Conservation (phyloP, 1,140 invertebrate genomes). For the Streblospio benedicti region DNA sequence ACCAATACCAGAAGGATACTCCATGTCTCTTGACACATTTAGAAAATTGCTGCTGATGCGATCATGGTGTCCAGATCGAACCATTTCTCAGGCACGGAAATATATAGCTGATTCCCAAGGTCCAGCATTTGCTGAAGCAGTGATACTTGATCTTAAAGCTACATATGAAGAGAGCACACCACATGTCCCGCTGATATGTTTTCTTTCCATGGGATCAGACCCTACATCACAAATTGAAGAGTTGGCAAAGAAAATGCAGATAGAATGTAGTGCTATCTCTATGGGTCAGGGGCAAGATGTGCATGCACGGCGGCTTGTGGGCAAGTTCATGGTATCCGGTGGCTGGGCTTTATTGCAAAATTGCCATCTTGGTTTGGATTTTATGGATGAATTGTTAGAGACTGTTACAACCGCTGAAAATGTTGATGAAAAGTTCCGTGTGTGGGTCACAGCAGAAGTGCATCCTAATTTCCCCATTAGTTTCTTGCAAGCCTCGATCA, state of each 20-base stretch:
- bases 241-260: conserved; percentile 75
- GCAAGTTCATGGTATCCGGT: conserved; percentile 57
- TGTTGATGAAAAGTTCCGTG: conserved; percentile 72
- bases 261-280: conserved; percentile 70
- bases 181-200: conserved; percentile 78
- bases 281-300: conserved; percentile 97
- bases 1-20: conserved; percentile 81
- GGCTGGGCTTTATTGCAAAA: conserved; percentile 70
- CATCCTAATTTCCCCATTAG: conserved; percentile 86
- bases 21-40: conserved; percentile 78
- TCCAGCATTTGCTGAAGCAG: conserved; percentile 78
- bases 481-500: conserved; percentile 57
- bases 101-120: conserved; percentile 87
- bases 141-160: conserved; percentile 79
- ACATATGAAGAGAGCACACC: conserved; percentile 74
- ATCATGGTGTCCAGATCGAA: conserved; percentile 91
- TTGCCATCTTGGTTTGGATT: conserved; percentile 85
- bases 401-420: conserved; percentile 55
- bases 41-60: conserved; percentile 66
- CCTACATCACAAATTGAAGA: conserved; percentile 82
- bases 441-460: conserved; percentile 94
- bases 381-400: conserved; percentile 21
- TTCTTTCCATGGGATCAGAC: conserved; percentile 90
- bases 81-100: conserved; percentile 70
- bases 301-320: conserved; percentile 77